Base-by-base conservation (phyloP, 2,113 vertebrate species). In the Ptilonorhynchus violaceus region DNA sequence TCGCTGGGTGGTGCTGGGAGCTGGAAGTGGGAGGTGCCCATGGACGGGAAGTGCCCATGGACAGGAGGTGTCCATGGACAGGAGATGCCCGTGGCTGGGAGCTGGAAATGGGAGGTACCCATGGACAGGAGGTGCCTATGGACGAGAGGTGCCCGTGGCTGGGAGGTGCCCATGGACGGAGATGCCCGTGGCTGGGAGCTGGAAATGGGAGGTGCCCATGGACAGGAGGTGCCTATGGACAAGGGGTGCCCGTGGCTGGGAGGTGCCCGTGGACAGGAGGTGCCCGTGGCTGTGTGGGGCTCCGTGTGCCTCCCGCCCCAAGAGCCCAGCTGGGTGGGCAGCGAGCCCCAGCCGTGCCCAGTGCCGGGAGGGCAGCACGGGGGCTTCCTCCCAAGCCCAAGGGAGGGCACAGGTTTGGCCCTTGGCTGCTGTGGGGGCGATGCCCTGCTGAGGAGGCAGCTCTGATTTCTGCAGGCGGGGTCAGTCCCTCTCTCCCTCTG, bases 331-430 rank as follows among this genome's bases (percentile, higher is more conserved):
- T 4, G 3, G 2, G 28, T 1, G 15, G 62, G 66, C 55, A 46
- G 23, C 0, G 30, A 52, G 63, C 41, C 13, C 49, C 6, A 24
- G 27, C 33, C 9, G 17, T 4, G 27, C 30, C 41, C 47, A 19
- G 63, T 18, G n/a, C 30, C 1, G 0, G 18, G 35, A n/a, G n/a
- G 28, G 33, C 3, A 31, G 25, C 0, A 0, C 0, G 6, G 77
- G 30, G 12, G 13, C 39, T 60, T n/a, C 55, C 41, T 56, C 41
- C 59, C 35, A 1, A 33, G 33, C n/a, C 2, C 2, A 1, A n/a
- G 47, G 17, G 5, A 55, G 17, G 33, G 42, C 46, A 50, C n/a
- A 28, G 41, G 11, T 5, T 31, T 44, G 42, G 11, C 41, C 12
- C 33, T 52, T 2, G 8, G 35, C 1, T 47, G 37, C 37, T 7